Percentiles rank a stretch among this genome's conserved stretches.
These are phyloP conservation scores for Allacma fusca DNA, from an alignment of 2,888 invertebrate species.

Conservation along the genomic window DNA sequence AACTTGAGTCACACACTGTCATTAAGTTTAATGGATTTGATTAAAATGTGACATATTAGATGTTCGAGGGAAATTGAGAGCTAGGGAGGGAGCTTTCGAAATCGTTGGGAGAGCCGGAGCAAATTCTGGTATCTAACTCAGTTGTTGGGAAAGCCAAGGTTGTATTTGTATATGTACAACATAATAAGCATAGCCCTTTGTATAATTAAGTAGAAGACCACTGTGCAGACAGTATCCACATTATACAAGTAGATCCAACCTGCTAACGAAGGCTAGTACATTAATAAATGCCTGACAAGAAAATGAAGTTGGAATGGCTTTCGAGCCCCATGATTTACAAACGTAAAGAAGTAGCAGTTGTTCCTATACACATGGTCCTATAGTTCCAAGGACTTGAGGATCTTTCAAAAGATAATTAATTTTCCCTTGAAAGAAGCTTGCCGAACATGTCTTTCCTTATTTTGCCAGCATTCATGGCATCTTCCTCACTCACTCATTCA, in stretches of 20 bases:
- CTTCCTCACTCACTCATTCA: neutral
- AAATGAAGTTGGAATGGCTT: slow-evolving; percentile 14
- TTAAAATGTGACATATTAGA: slow-evolving; percentile 20
- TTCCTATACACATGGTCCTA: neutral
- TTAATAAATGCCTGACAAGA: slow-evolving; percentile 1
- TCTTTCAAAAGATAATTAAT: slow-evolving; percentile 38
- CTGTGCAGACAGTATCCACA: too few relatives aligned
- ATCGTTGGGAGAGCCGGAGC: too few relatives aligned
- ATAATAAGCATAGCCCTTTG: too few relatives aligned
- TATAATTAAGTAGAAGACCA: too few relatives aligned
- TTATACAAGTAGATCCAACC: neutral
- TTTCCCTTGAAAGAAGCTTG: slow-evolving; percentile 31
- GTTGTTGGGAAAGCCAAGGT: too few relatives aligned
- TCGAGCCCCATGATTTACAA: neutral
- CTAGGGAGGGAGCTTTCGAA: too few relatives aligned
- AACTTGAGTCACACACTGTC: too few relatives aligned
- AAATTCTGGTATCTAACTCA: too few relatives aligned
- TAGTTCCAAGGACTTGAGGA: slow-evolving; percentile 12
- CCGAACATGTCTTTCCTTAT: slow-evolving; percentile 23
- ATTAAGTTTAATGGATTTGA: slow-evolving; percentile 18
- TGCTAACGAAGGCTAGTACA: slow-evolving; percentile 21
- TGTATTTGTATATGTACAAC: too few relatives aligned
- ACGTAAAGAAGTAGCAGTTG: neutral
- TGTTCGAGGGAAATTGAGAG: too few relatives aligned
- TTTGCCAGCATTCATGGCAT: neutral